Evolutionary conservation across 2,888 invertebrate genomes (phyloP), one percentile per base, ranked within the genome.

Genomic region (Homarus gammarus): DNA sequence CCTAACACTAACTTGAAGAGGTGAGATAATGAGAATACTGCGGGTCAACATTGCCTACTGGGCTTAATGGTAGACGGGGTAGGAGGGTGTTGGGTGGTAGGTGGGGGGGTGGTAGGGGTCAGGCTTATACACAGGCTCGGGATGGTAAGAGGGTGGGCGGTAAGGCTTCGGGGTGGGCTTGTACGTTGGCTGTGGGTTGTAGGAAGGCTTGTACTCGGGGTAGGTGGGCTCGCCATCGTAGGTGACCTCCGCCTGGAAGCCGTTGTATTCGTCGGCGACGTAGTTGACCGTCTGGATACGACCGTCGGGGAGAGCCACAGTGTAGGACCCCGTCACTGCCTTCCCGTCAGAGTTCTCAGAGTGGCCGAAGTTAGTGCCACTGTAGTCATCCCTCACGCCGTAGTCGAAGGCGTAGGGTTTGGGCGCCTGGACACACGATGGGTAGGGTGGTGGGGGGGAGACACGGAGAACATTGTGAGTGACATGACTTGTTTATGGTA

Each of bases 231-330:
- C 75, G 22, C 87, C 87, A 64, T 87, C 87, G 82, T 87, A 87
- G 64, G 38, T 36, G 33, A 89, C 85, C 27, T 84, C 44, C 18
- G 85, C 84, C 49, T 84, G 84, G 79, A 68, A 84, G 77, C 84
- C 89, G 72, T 89, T 77, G 36, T 83, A 40, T 51, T 82, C 72
- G 27, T 87, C 87, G 31, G 87, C 87, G 2, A 36, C 22, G 64
- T 83, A 87, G 38, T 44, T 51, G 36, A 87, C 87, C 1, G 75
- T 95, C 94, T 98, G 97, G 38, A 96, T 96, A 90, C 97, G 95
- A 12, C 98, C 97, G 93, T 98, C 97, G 1, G 96, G 96, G 84
- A 96, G 94, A 70, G 96, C 93, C 61, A 96, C 96, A 93, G 95
- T 95, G 93, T 96, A 96, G 68, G 95, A 95, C 75, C 96, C 96